Evolutionary conservation across 2,888 invertebrate species (phyloP).

Genomic region (Drosophila tripunctata): DNA sequence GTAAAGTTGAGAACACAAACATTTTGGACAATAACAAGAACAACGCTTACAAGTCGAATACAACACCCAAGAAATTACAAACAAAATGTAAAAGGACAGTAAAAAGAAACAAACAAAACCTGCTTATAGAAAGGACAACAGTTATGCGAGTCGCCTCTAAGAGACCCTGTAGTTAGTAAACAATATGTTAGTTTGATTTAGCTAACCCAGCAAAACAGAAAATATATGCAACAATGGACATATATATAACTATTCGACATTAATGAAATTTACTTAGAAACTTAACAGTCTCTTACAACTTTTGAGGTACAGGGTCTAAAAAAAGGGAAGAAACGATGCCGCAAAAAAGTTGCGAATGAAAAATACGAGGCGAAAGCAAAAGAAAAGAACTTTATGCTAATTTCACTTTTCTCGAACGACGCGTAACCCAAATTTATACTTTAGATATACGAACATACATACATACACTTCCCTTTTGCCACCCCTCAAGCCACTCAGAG

Average conservation of each 20-base stretch:
- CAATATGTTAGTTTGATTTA: too few species aligned
- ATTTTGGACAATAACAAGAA: slow-evolving; percentile 27
- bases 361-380: slow-evolving; percentile 51
- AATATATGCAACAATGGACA: background rate
- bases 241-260: too few species aligned
- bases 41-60: slow-evolving; percentile 16
- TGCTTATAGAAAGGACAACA: background rate
- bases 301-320: background rate
- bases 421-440: slow-evolving; percentile 69
- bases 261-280: too few species aligned
- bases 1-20: slow-evolving; percentile 50
- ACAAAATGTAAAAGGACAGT: slow-evolving; percentile 51
- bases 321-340: slow-evolving; percentile 17
- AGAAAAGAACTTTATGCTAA: slow-evolving; percentile 69
- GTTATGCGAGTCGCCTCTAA: background rate
- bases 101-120: slow-evolving; percentile 1
- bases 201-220: background rate
- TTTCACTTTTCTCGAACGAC: slow-evolving; percentile 74
- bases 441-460: background rate
- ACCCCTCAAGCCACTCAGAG: slow-evolving; percentile 16
- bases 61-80: slow-evolving; percentile 58
- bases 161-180: background rate
- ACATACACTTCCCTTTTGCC: background rate
- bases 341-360: slow-evolving; percentile 53
- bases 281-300: background rate